Evolutionary conservation across 2,113 vertebrate genomes (phyloP).

Genomic region (Todiramphus saurophagus): DNA sequence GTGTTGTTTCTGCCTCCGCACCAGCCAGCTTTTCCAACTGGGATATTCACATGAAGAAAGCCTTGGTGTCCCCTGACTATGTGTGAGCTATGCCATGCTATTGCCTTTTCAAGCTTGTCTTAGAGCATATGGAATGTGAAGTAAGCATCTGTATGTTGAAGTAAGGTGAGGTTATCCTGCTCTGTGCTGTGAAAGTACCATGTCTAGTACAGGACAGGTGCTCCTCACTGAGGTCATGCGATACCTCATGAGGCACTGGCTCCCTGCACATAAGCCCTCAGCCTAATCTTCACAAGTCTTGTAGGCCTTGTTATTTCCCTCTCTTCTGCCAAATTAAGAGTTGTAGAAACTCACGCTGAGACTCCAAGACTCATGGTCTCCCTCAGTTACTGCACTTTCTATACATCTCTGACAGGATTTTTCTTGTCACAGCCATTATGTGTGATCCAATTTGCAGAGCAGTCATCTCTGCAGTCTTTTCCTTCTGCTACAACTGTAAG

Average conservation of each 20-base stretch:
- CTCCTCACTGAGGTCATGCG: fast-evolving
- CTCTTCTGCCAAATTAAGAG: background rate
- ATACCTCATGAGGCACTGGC: background rate
- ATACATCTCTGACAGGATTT: background rate
- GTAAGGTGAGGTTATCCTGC: background rate
- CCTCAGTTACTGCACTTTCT: background rate
- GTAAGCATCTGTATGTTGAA: background rate
- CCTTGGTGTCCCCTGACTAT: background rate
- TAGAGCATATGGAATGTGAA: background rate
- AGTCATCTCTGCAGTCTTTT: background rate
- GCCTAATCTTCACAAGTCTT: background rate
- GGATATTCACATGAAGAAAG: fast-evolving
- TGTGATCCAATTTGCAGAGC: background rate
- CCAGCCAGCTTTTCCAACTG: background rate
- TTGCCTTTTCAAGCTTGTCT: background rate
- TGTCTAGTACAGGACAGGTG: background rate
- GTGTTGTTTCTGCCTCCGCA: background rate
- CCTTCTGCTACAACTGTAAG: background rate
- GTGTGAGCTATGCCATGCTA: background rate
- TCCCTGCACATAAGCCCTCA: background rate
- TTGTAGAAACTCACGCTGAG: background rate
- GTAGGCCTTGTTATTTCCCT: background rate
- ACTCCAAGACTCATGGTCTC: background rate
- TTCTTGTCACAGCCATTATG: background rate
- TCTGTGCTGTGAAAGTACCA: fast-evolving